Percentiles rank a stretch among this genome's conserved stretches.
Evolutionary conservation across 2,113 vertebrate species (phyloP).

Genomic region (Sula dactylatra): DNA sequence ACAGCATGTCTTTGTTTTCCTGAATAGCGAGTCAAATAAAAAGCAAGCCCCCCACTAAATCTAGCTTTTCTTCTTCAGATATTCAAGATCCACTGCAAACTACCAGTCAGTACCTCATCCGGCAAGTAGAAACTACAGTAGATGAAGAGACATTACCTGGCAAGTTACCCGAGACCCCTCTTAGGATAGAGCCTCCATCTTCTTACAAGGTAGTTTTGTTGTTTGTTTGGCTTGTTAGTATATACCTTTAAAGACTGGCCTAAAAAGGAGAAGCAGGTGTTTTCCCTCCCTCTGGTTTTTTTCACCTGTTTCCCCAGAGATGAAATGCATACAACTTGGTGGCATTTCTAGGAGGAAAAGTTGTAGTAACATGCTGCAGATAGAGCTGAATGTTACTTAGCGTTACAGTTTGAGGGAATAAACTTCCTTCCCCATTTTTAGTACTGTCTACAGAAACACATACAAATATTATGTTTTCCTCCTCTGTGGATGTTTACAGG

Average conservation of each 20-base stretch:
- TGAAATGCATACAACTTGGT: neutral
- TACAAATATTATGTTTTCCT: neutral
- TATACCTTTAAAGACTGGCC: neutral
- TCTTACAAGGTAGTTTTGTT: slow-evolving; percentile 85
- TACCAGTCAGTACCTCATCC: slow-evolving; percentile 86
- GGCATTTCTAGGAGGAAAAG: neutral
- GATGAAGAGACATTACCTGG: slow-evolving; percentile 88
- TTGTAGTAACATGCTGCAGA: neutral
- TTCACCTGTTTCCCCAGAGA: neutral
- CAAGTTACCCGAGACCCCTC: slow-evolving; percentile 90
- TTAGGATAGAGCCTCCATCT: slow-evolving; percentile 81
- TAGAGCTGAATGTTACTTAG: neutral
- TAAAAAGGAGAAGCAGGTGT: neutral
- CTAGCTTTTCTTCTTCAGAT: slow-evolving; percentile 56
- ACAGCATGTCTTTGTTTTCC: neutral
- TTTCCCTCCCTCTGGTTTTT: neutral
- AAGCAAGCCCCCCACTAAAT: neutral
- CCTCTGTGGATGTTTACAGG: neutral
- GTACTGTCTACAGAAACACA: neutral
- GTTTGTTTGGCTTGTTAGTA: neutral
- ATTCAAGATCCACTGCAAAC: slow-evolving; percentile 83
- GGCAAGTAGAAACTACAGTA: slow-evolving; percentile 85
- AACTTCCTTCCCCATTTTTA: neutral
- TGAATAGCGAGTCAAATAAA: neutral
- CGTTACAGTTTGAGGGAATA: neutral